Evolutionary conservation across 2,113 vertebrate species (phyloP), one percentile per base, ranked within the genome.

Genomic region (Rhynchomys soricoides): DNA sequence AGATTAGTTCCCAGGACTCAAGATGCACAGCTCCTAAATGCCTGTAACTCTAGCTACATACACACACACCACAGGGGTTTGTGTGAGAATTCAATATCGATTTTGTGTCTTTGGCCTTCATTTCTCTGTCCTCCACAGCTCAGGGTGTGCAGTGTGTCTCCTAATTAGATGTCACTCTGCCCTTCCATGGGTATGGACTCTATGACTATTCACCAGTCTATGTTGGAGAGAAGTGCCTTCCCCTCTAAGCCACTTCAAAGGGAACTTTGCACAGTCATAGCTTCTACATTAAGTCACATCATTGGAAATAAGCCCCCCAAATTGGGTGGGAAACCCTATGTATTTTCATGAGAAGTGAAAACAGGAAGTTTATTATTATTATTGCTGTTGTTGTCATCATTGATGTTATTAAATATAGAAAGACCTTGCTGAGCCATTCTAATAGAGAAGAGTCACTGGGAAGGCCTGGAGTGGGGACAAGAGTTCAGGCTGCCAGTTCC

Each of bases 221-320:
- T 66, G 43, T 22, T 6, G 0, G 3, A 40, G 75, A 95, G 57
- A 48, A 37, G 34, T 17, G n/a, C 13, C 45, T 31, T 86, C 48
- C 57, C 45, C 9, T 73, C 15, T 6, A 37, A 55, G 31, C 66
- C 74, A 83, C 86, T 79, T 91, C 48, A 73, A 74, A 91, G 50
- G 29, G 22, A 88, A 43, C 29, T 59, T 82, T 70, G 48, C 34
- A 5, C 15, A 45, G 34, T 66, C n/a, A 52, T 11, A 71, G 43
- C 74, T 85, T 95, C 13, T 91, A 64, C 75, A 95, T 93, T 75
- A 94, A 91, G 70, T 94, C 64, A 89, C 64, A 79, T 87, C n/a
- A n/a, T 78, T 92, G 95, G 79, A 94, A 62, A 90, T 71, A 90
- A 93, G 16, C 29, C 64, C 62, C 83, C 50, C 31, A 34, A 66